Evolutionary conservation across 2,113 vertebrate species (phyloP), one percentile per base, ranked within the genome.

Genomic region (Gymnarchus niloticus): DNA sequence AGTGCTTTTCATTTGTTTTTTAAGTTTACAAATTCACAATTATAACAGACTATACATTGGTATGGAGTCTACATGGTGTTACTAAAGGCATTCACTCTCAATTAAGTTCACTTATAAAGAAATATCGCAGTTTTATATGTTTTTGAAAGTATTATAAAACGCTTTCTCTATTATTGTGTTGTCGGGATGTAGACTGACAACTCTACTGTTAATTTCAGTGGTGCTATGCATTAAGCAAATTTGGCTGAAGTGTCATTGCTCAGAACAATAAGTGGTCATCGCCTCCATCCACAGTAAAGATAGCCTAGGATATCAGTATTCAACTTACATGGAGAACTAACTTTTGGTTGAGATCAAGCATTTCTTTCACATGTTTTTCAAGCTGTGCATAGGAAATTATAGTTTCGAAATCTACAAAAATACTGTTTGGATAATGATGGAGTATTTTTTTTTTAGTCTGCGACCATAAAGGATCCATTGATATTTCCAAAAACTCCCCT

Each of bases 111-210:
- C n/a, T n/a, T n/a, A n/a, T n/a, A n/a, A n/a, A n/a, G n/a, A n/a
- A n/a, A n/a, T n/a, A n/a, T n/a, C n/a, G n/a, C n/a, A n/a, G n/a
- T 73, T 6, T 33, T 37, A 14, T 14, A 37, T 37, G 14, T 41
- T 73, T 73, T 17, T 73, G 65, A 73, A n/a, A 73, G 65, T 37
- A 73, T 73, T 73, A 73, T 21, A 73, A 73, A 73, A 73, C 41
- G 59, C n/a, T 65, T 12, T 65, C 10, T 73, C 65, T 41, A 73
- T 73, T 19, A 41, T 19, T 19, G 1, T 73, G 65, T 41, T 41
- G 33, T 33, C 41, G 33, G 28, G 65, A 37, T 73, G 65, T 73
- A 17, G 65, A 37, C 19, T 41, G 33, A 73, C 65, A 17, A 2
- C 41, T 73, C 12, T 41, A 17, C 65, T 41, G 65, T 73, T 73